Percentiles rank a stretch among this genome's conserved stretches.
Evolutionary conservation across 1,140 invertebrate genomes (phyloP).

Genomic region (Caligus rogercresseyi): DNA sequence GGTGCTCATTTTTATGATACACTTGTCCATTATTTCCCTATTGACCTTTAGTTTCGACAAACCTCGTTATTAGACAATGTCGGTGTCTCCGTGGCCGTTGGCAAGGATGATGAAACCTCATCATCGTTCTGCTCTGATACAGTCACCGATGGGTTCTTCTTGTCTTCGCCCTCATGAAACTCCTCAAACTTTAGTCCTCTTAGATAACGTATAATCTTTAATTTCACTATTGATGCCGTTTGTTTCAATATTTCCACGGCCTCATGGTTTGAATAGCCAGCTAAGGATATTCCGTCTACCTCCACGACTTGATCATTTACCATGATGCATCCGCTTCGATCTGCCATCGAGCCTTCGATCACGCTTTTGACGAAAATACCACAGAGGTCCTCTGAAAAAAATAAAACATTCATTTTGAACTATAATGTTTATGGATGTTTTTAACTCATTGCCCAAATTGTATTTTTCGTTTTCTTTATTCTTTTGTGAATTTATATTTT

Average conservation of each 20-base stretch:
- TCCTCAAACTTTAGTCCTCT: conserved; percentile 88
- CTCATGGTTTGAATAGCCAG: conserved; percentile 86
- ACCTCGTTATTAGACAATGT: neutral
- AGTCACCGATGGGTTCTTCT: neutral
- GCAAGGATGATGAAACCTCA: too few species aligned
- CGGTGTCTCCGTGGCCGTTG: neutral
- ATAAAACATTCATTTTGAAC: too few species aligned
- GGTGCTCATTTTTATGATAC: too few species aligned
- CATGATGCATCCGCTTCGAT: conserved; percentile 71
- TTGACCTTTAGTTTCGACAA: too few species aligned
- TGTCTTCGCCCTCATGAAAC: conserved; percentile 54
- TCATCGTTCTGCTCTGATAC: neutral
- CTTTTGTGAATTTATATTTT: too few species aligned
- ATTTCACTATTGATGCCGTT: conserved; percentile 59
- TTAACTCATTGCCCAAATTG: too few species aligned
- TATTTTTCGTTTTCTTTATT: too few species aligned
- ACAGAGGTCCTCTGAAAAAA: conserved; percentile 60
- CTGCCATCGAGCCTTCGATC: conserved; percentile 82
- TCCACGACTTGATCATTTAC: conserved; percentile 94
- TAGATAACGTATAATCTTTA: conserved; percentile 76
- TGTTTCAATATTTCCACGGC: conserved; percentile 76
- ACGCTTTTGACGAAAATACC: conserved; percentile 99
- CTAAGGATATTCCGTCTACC: conserved; percentile 70
- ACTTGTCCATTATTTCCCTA: too few species aligned
- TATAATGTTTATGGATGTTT: too few species aligned